phyloP scores from a whole-genome alignment of 2,113 vertebrate species.

The Martes martes region DNA sequence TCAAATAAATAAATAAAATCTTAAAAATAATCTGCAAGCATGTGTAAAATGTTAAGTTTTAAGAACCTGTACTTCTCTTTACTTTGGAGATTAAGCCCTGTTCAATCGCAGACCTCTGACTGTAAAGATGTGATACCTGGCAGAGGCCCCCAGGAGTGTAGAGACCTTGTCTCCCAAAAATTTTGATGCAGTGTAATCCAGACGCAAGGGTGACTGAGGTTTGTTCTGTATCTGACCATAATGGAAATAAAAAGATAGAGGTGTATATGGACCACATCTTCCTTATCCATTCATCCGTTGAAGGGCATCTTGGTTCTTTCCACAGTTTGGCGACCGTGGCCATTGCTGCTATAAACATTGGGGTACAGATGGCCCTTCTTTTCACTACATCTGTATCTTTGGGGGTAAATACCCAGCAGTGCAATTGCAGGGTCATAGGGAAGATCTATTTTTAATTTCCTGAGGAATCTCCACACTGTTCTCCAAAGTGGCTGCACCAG shows the following conservation, averaged over 20 bases:
- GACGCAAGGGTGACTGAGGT: accelerated
- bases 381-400: no score
- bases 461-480: no score
- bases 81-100: neutral
- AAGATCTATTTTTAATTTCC: no score
- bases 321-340: no score
- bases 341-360: no score
- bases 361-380: no score
- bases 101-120: neutral
- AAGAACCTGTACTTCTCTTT: neutral
- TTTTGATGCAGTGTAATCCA: neutral
- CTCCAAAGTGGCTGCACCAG: no score
- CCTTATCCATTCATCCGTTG: no score
- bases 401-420: no score
- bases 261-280: no score
- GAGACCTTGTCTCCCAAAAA: neutral
- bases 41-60: neutral
- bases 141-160: neutral
- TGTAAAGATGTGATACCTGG: neutral
- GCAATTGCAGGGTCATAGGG: no score
- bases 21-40: neutral
- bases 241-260: neutral
- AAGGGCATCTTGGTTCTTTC: no score
- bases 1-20: neutral
- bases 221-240: neutral